Base-by-base conservation (phyloP, 2,888 invertebrate genomes). In the Protophormia terraenovae region DNA sequence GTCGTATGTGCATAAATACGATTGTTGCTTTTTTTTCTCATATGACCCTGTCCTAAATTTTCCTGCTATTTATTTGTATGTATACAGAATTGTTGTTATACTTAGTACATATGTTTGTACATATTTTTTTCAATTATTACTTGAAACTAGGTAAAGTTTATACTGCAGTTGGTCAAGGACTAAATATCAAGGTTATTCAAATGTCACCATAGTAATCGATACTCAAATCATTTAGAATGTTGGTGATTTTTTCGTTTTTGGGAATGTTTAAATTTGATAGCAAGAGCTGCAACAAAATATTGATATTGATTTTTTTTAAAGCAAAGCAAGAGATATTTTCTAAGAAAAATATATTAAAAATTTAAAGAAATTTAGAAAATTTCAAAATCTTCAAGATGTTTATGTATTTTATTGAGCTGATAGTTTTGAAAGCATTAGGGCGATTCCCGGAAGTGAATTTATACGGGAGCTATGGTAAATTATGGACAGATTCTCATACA, bases 31-130 rank as follows among this genome's bases (percentile, higher is more conserved):
- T 41, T 29, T 29, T 35, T 55, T 58, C 12, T n/a, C 32, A 32
- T 45, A 29, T 84, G 84, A 85, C 85, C 82, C 85, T 82, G 85
- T 69, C 85, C 85, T 78, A 78, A 82, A 85, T 82, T 82, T 75
- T 2, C 19, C 14, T 16, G 66, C 19, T 24, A 55, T 64, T 47
- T 71, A 14, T 38, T 50, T 24, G 22, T 64, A 41, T 53, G 19
- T 53, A 64, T 55, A 72, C 16, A 71, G 50, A 4, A 32, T 76
- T 76, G 29, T 66, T 41, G 38, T 29, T 45, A n/a, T 60, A 32
- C 19, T 12, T 50, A 7, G 35, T 53, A 45, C 41, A 41, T 3
- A 16, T 12, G 14, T 53, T 10, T 71, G 38, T 27, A n/a, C 8
- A 5, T 35, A 27, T 41, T 14, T 53, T 41, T 71, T 41, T 53